A percentile compares a stretch with the other conserved stretches of the same genome.
These are phyloP conservation scores for Anticlea derivata DNA, from an alignment of 2,888 invertebrate genomes.

Conservation along the genomic window DNA sequence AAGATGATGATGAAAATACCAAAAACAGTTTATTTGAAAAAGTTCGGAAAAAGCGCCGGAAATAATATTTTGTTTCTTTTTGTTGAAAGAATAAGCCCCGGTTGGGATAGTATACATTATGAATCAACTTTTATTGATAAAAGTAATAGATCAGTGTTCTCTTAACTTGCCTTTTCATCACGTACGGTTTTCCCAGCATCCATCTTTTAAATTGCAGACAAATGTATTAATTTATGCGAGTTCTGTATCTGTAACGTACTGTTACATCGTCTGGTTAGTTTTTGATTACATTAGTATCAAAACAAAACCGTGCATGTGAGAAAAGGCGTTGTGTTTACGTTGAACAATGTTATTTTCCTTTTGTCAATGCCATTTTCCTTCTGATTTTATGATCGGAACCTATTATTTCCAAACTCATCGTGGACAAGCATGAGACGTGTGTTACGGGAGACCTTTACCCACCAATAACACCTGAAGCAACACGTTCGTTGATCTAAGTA, in stretches of 20 bases:
- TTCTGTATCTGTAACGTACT: neutral
- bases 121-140: too few relatives aligned
- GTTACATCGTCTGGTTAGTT: neutral
- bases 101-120: too few relatives aligned
- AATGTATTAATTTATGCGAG: constrained; percentile 9
- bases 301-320: constrained; percentile 27
- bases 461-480: constrained; percentile 80
- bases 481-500: constrained; percentile 80
- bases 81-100: too few relatives aligned
- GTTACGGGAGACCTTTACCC: constrained; percentile 76
- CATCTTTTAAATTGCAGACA: neutral
- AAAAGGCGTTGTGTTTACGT: constrained; percentile 36
- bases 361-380: constrained; percentile 59
- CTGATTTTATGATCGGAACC: constrained; percentile 16
- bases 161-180: constrained; percentile 12
- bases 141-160: constrained; percentile 28
- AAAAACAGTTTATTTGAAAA: too few relatives aligned
- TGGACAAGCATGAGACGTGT: constrained; percentile 55
- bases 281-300: neutral
- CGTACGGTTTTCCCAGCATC: constrained; percentile 13
- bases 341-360: constrained; percentile 41
- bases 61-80: too few relatives aligned
- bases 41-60: too few relatives aligned
- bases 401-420: constrained; percentile 36
- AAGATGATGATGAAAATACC: too few relatives aligned